These are phyloP conservation scores for Hoplostethus mediterraneus DNA, from an alignment of 2,797 vertebrate genomes.

Conservation along the genomic window DNA sequence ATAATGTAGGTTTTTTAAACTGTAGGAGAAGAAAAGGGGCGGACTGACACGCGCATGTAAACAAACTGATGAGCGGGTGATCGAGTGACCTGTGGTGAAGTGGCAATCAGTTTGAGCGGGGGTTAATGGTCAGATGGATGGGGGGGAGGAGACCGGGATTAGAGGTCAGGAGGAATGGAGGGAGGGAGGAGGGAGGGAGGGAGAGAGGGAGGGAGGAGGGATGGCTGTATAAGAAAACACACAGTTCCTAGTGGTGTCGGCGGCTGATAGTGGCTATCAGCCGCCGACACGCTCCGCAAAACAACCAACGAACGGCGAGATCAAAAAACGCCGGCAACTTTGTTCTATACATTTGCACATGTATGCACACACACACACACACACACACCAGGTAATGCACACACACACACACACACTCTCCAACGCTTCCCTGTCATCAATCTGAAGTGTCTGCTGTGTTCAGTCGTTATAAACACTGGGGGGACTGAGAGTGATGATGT, in stretches of 20 bases:
- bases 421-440: constrained; percentile 31
- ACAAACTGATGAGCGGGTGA: too few species aligned
- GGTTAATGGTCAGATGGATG: constrained; percentile 26
- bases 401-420: constrained; percentile 1
- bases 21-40: too few species aligned
- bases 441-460: constrained; percentile 44
- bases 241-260: constrained; percentile 21
- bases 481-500: constrained; percentile 40
- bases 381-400: neutral
- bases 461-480: constrained; percentile 45
- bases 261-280: constrained; percentile 76
- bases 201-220: constrained; percentile 12
- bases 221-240: constrained; percentile 2
- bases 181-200: constrained; percentile 9
- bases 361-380: constrained; percentile 12
- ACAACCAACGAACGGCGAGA: constrained; percentile 57
- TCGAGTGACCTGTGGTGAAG: neutral
- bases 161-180: constrained; percentile 37
- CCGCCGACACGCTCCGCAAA: constrained; percentile 57
- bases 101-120: constrained; percentile 5
- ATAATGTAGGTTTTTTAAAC: too few species aligned
- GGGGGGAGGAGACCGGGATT: constrained; percentile 26
- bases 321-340: constrained; percentile 66
- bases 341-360: constrained; percentile 50
- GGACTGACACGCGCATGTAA: too few species aligned